These are phyloP conservation scores for Diorhabda elongata DNA, from an alignment of 1,140 invertebrate genomes.

Conservation along the genomic window DNA sequence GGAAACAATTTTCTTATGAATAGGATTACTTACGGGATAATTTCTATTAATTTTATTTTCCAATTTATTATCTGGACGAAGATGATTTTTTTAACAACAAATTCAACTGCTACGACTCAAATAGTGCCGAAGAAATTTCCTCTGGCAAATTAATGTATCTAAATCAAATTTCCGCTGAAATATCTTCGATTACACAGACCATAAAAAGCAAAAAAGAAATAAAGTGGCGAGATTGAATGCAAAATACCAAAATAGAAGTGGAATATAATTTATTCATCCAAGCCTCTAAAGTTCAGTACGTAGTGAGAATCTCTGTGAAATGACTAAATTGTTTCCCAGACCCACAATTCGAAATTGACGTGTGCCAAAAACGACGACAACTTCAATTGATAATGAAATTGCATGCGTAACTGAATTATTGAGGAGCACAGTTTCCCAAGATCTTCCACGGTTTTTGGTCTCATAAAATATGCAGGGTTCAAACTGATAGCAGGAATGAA, in stretches of 20 bases:
- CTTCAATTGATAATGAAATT: slow-evolving; percentile 9
- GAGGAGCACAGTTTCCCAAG: slow-evolving; percentile 1
- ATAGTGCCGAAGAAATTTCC: too few relatives aligned
- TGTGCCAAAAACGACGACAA: slow-evolving; percentile 1
- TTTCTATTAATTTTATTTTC: too few relatives aligned
- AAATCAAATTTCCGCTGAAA: too few relatives aligned
- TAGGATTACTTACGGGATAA: too few relatives aligned
- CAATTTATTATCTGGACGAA: too few relatives aligned
- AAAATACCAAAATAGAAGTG: slow-evolving; percentile 1
- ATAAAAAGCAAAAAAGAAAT: neutral
- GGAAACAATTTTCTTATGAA: too few relatives aligned
- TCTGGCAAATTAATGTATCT: too few relatives aligned
- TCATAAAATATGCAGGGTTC: slow-evolving; percentile 14
- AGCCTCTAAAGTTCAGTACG: neutral
- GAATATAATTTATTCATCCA: neutral
- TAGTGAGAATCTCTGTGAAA: neutral
- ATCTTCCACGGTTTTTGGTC: slow-evolving; percentile 9
- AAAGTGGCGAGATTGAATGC: neutral
- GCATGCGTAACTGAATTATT: slow-evolving; percentile 12
- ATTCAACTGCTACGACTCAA: too few relatives aligned
- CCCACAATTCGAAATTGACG: neutral
- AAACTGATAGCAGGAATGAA: slow-evolving; percentile 8
- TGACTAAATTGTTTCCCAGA: neutral
- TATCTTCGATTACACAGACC: too few relatives aligned
- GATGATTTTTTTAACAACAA: too few relatives aligned